These are phyloP conservation scores for Drosophila punjabiensis DNA, from an alignment of 1,140 invertebrate species.

Conservation along the genomic window DNA sequence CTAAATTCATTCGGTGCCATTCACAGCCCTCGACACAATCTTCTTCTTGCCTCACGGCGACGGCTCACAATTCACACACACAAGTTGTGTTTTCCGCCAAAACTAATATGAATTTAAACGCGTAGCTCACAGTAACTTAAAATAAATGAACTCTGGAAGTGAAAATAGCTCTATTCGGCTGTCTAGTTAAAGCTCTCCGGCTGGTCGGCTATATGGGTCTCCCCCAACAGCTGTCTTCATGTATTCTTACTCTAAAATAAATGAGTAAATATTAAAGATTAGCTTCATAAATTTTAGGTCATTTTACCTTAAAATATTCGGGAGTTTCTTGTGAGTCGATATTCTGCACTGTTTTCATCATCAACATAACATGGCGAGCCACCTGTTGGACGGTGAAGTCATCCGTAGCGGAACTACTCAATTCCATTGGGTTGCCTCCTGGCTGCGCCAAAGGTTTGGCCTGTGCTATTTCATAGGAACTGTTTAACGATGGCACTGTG, in stretches of 20 bases:
- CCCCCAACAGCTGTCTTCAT: not conserved
- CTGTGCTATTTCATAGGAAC: not conserved
- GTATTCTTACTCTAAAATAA: not conserved
- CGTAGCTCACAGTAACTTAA: conserved; percentile 24
- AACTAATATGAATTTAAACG: conserved; percentile 15
- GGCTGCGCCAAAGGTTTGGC: no score
- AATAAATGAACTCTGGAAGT: not conserved
- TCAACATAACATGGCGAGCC: conserved; percentile 55
- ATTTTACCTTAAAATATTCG: conserved; percentile 5
- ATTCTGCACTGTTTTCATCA: not conserved
- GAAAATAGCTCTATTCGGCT: not conserved
- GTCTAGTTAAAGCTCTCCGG: conserved; percentile 43
- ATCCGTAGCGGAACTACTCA: no score
- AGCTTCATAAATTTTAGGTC: no score
- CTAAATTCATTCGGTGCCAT: conserved; percentile 36
- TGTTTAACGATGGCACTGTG: not conserved
- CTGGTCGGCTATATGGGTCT: not conserved
- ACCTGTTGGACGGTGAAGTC: conserved; percentile 22
- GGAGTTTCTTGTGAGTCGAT: not conserved
- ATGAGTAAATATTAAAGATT: not conserved
- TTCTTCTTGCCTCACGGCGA: conserved; percentile 37
- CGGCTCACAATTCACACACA: conserved; percentile 16
- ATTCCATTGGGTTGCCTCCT: no score
- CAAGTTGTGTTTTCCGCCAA: not conserved
- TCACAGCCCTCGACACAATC: conserved; percentile 26